These are phyloP conservation scores for Drosophila truncata DNA, from an alignment of 1,140 invertebrate genomes.

Conservation along the genomic window DNA sequence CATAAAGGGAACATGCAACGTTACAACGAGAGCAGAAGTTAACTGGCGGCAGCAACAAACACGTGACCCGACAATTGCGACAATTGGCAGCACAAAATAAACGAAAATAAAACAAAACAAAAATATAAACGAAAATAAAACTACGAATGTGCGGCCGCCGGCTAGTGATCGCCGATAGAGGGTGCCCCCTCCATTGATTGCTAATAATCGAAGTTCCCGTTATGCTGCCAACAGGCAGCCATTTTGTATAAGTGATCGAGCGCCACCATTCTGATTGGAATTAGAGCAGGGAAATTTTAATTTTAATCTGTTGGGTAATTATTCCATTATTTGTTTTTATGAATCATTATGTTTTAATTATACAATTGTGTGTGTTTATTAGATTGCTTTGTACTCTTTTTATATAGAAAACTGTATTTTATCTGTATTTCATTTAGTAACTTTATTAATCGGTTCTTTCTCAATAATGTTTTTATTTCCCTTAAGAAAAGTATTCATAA, in stretches of 20 bases:
- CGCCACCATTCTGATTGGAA: neutral
- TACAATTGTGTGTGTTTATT: no score
- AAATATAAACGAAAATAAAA: slow-evolving; percentile 31
- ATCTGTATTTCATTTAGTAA: no score
- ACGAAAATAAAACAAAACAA: slow-evolving; percentile 42
- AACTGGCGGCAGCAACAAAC: slow-evolving; percentile 76
- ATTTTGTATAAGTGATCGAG: slow-evolving; percentile 57
- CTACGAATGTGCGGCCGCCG: slow-evolving; percentile 2
- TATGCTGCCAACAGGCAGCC: slow-evolving; percentile 38
- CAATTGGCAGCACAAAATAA: slow-evolving; percentile 70
- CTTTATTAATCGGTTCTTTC: neutral
- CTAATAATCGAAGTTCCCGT: slow-evolving; percentile 22
- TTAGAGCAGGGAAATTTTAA: neutral
- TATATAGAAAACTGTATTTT: no score
- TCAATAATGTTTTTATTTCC: neutral
- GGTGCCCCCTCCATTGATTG: slow-evolving; percentile 13
- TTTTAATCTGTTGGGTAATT: neutral
- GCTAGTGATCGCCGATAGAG: slow-evolving; percentile 25
- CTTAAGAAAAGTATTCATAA: neutral
- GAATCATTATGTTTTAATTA: neutral
- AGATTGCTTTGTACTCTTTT: no score
- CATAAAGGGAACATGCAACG: slow-evolving; percentile 64
- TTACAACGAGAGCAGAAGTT: slow-evolving; percentile 82
- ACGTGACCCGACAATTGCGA: slow-evolving; percentile 80
- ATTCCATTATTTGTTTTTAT: neutral